A percentile compares a stretch with the other conserved stretches of the same genome.
Evolutionary conservation across 64 coral and sea anemone species (phyloP).

Genomic region (Acropora tenuis): DNA sequence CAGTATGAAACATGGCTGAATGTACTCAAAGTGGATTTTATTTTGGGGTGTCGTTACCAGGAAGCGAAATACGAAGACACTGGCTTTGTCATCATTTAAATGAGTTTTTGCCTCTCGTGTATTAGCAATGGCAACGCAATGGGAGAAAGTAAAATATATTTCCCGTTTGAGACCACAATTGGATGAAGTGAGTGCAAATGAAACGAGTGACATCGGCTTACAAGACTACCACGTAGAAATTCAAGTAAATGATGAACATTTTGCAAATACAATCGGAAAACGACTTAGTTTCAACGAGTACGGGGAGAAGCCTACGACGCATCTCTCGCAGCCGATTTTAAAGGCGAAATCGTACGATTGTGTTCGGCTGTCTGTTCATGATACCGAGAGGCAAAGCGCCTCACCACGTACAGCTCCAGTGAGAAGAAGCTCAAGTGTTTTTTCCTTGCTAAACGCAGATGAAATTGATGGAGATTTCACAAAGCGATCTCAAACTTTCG

Average conservation of each 20-base stretch:
- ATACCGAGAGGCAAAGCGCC: background rate
- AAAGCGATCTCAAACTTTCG: background rate
- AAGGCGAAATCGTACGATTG: background rate
- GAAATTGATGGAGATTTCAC: conserved; percentile 27
- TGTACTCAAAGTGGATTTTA: background rate
- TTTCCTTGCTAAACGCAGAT: background rate
- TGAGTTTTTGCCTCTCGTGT: background rate
- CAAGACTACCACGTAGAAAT: background rate
- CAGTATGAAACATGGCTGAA: background rate
- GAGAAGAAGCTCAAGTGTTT: background rate
- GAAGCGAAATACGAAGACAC: background rate
- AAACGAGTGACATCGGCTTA: background rate
- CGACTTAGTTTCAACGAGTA: background rate
- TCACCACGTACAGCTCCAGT: background rate
- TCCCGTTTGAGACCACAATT: conserved; percentile 9
- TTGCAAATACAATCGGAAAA: background rate
- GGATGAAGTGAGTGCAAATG: background rate
- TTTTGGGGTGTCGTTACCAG: background rate
- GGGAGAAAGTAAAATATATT: conserved; percentile 33
- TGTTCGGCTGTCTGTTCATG: background rate
- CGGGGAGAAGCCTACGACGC: background rate
- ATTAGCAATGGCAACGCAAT: conserved; percentile 28
- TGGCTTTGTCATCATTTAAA: background rate
- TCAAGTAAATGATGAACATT: conserved; percentile 7
- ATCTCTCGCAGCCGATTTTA: background rate